These are phyloP conservation scores for Montipora capitata DNA, from an alignment of 92 coral and sea anemone species.

Conservation along the genomic window DNA sequence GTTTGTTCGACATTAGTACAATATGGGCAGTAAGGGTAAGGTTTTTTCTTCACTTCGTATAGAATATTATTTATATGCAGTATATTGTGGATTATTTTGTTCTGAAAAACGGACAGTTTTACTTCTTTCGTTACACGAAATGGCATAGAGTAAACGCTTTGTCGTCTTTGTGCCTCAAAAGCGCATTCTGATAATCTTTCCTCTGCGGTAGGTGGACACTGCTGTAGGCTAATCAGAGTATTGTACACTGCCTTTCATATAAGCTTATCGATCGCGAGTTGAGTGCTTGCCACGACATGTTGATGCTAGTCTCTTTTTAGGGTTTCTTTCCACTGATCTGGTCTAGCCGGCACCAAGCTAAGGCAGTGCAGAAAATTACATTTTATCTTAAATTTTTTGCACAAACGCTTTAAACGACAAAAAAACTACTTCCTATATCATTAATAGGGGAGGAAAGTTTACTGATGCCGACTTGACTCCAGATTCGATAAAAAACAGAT, in stretches of 20 bases:
- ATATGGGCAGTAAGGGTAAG: too few relatives aligned
- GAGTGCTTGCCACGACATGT: neutral
- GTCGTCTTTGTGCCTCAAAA: neutral
- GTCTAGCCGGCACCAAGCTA: neutral
- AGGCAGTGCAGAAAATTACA: neutral
- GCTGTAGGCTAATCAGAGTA: neutral
- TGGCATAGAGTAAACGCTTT: neutral
- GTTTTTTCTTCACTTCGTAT: neutral
- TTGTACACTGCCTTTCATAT: conserved; percentile 8
- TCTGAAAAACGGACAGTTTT: neutral
- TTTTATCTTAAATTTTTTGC: neutral
- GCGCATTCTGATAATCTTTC: conserved; percentile 1
- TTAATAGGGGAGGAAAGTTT: neutral
- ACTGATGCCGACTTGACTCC: neutral
- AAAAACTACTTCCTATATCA: neutral
- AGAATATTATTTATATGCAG: neutral
- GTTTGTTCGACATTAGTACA: too few relatives aligned
- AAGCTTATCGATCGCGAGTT: neutral
- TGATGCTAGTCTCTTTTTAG: neutral
- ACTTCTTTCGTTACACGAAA: conserved; percentile 10
- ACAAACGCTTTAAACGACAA: neutral
- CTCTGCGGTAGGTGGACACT: conserved; percentile 5
- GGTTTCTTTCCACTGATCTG: neutral
- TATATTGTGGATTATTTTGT: conserved; percentile 1
- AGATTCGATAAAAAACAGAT: neutral